Base-by-base conservation (phyloP, 2,888 invertebrate genomes). In the Agrochola lychnidis region DNA sequence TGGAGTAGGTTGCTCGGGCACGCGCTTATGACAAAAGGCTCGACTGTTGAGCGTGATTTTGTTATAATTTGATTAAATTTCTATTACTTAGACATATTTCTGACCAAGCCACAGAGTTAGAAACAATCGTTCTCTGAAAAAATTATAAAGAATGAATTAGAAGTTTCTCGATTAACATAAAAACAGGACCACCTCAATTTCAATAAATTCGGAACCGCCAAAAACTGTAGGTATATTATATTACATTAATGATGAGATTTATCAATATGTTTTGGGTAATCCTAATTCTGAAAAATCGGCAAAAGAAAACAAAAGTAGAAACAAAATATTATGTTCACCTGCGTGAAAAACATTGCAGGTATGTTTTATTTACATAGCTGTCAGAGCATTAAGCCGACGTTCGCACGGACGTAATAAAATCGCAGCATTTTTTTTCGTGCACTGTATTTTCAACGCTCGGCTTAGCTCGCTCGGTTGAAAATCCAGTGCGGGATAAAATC, bases 1-100 rank as follows among this genome's bases (percentile, higher is more conserved):
- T 93, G 93, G 91, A 93, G 90, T 56, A 92, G 86, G 73, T 85
- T 84, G 90, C 88, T 86, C 88, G 82, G 88, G 93, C 95, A 94
- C 95, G 95, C 91, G 94, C 91, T 90, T 82, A 89, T 88, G 91
- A 93, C 93, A 94, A 94, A 93, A 89, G 89, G 76, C 72, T 83
- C 78, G 87, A 88, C 91, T 93, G 93, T 93, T 92, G 88, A 82
- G 83, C 89, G 90, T 90, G 91, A 91, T 93, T 93, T 94, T 93
- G 91, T 93, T 93, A 93, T 90, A 93, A 94, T 95, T 95, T 94
- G 93, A 95, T 95, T 95, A 92, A 95, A 94, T 91, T 94, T 94
- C 92, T 93, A 94, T 95, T 93, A 93, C 92, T 89, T 92, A 90
- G 89, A 87, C 82, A 80, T 86, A 83, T 85, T 85, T 88, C 73